Percentiles rank a stretch among this genome's conserved stretches.
phyloP scores from a whole-genome alignment of 64 coral and sea anemone genomes.

The Montipora foliosa region DNA sequence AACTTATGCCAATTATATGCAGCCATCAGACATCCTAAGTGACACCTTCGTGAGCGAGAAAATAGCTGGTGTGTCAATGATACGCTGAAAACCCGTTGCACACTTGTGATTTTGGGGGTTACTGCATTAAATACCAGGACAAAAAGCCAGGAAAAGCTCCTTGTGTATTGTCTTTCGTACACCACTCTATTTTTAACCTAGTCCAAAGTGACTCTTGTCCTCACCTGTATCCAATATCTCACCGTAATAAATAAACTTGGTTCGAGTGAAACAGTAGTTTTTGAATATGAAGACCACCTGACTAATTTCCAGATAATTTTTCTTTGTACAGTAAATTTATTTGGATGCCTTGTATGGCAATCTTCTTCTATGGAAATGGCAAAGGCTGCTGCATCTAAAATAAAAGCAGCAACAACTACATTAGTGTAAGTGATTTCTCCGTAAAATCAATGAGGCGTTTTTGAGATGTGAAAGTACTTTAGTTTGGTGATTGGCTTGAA shows the following conservation, averaged over 20 bases:
- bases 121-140: neutral
- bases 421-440: neutral
- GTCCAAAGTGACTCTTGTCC: neutral
- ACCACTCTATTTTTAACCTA: neutral
- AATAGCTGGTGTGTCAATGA: neutral
- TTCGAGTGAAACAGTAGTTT: neutral
- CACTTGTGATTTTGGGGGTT: neutral
- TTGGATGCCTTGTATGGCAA: neutral
- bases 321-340: neutral
- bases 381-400: conserved; percentile 67
- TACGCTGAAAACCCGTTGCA: neutral
- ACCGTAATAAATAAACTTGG: neutral
- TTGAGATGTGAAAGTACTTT: no score
- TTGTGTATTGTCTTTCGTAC: neutral
- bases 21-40: no score
- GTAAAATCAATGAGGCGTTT: no score
- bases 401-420: neutral
- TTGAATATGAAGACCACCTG: neutral
- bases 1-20: no score
- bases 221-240: neutral
- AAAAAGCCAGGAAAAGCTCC: neutral
- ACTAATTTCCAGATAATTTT: neutral
- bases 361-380: conserved; percentile 44
- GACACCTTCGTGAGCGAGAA: neutral
- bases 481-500: no score